Evolutionary conservation across 2,113 vertebrate genomes (phyloP).

Genomic region (Dipodomys spectabilis): DNA sequence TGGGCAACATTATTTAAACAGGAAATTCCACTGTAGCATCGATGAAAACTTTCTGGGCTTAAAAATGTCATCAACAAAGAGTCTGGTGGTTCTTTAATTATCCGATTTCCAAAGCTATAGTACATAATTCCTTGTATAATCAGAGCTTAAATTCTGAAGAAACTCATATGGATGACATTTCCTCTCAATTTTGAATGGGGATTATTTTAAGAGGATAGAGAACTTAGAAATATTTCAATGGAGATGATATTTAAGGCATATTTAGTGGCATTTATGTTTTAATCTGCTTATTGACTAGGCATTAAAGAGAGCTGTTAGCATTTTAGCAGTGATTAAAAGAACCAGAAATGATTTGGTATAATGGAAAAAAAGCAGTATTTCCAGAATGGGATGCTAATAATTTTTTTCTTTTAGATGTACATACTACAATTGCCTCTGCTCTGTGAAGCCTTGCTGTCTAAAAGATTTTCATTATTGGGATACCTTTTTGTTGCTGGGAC

Average conservation of each 20-base stretch:
- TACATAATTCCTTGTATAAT: conserved; percentile 87
- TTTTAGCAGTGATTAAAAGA: conserved; percentile 84
- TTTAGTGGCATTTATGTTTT: conserved; percentile 89
- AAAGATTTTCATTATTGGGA: conserved; percentile 29
- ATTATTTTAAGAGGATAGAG: conserved; percentile 90
- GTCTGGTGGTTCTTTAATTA: conserved; percentile 82
- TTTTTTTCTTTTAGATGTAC: neutral
- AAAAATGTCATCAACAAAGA: conserved; percentile 84
- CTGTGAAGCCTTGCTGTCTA: neutral
- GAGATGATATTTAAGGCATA: conserved; percentile 88
- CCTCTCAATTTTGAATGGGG: conserved; percentile 85
- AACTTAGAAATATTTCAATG: conserved; percentile 86
- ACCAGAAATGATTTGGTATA: conserved; percentile 77
- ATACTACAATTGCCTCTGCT: neutral
- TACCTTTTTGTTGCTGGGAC: neutral
- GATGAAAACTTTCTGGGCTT: conserved; percentile 74
- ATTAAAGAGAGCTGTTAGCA: conserved; percentile 83
- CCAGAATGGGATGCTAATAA: conserved; percentile 37
- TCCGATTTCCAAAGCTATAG: conserved; percentile 85
- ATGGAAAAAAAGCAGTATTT: conserved; percentile 60
- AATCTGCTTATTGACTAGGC: conserved; percentile 89
- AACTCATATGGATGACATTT: conserved; percentile 87
- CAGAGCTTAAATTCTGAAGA: conserved; percentile 86
- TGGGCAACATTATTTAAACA: conserved; percentile 40
- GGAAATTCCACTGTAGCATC: conserved; percentile 62